phyloP scores from a whole-genome alignment of 2,797 vertebrate species.

The Pteronotus mesoamericanus region DNA sequence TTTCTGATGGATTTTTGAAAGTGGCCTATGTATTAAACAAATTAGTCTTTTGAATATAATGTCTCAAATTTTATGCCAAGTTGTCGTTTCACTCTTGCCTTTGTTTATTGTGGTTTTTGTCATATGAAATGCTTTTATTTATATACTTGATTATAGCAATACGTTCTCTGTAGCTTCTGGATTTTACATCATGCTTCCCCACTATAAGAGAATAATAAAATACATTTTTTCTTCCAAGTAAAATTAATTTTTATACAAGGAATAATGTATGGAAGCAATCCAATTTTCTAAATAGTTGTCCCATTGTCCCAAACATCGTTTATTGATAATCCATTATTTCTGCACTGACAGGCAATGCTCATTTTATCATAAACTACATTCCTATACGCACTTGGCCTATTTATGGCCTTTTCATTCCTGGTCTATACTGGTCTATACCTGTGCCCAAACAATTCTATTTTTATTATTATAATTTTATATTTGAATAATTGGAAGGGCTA shows the following conservation, averaged over 20 bases:
- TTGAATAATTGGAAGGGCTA: not conserved
- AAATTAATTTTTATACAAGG: slow-evolving; percentile 29
- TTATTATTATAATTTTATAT: not conserved
- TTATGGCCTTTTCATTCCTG: not conserved
- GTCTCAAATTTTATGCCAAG: not conserved
- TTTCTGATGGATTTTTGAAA: not conserved
- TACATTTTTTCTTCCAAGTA: not conserved
- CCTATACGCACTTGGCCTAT: not conserved
- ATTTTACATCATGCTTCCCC: not conserved
- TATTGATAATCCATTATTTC: not conserved
- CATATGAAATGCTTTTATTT: not conserved
- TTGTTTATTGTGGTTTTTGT: not conserved
- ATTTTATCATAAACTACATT: not conserved
- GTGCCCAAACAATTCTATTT: not conserved
- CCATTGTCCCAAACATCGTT: not conserved
- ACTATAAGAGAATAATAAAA: not conserved
- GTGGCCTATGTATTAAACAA: not conserved
- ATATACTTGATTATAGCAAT: not conserved
- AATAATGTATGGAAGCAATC: not conserved
- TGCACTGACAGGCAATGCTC: not conserved
- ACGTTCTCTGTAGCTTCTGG: not conserved
- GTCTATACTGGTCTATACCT: not conserved
- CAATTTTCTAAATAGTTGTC: not conserved
- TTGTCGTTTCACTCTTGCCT: not conserved
- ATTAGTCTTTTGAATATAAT: not conserved